Conservation (phyloP, 2,797 vertebrate species). For the Anniella stebbinsi region DNA sequence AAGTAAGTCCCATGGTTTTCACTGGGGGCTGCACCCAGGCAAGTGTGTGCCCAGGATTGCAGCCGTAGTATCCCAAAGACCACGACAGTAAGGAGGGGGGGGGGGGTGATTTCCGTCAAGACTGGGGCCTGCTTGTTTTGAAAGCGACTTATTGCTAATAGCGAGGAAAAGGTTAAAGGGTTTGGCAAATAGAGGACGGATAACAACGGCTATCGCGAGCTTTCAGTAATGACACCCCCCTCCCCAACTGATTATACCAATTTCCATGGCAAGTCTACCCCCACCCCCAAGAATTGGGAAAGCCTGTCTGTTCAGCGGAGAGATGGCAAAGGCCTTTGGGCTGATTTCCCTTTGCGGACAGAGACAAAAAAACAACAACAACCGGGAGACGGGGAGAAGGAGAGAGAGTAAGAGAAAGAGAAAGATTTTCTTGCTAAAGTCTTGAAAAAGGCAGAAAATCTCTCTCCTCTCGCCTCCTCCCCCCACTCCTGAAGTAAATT, state of each 20-base stretch:
- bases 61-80: too few relatives aligned
- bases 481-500: not conserved
- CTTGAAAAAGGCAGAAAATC: not conserved
- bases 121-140: not conserved
- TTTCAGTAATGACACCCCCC: not conserved
- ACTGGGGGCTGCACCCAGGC: not conserved
- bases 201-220: not conserved
- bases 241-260: not conserved
- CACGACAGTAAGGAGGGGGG: not conserved
- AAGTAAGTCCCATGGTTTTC: too few relatives aligned
- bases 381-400: fast-evolving
- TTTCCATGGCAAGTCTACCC: not conserved
- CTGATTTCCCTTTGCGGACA: not conserved
- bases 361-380: not conserved
- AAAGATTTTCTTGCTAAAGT: too few relatives aligned
- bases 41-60: not conserved
- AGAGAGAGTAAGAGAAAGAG: too few relatives aligned
- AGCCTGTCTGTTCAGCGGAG: not conserved
- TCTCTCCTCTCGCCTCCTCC: too few relatives aligned
- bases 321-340: not conserved
- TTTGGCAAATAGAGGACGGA: not conserved
- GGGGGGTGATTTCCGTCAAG: not conserved
- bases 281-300: not conserved
- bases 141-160: not conserved
- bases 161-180: not conserved